Evolutionary conservation across 2,888 invertebrate genomes (phyloP).

Genomic region (Proisotoma minuta): DNA sequence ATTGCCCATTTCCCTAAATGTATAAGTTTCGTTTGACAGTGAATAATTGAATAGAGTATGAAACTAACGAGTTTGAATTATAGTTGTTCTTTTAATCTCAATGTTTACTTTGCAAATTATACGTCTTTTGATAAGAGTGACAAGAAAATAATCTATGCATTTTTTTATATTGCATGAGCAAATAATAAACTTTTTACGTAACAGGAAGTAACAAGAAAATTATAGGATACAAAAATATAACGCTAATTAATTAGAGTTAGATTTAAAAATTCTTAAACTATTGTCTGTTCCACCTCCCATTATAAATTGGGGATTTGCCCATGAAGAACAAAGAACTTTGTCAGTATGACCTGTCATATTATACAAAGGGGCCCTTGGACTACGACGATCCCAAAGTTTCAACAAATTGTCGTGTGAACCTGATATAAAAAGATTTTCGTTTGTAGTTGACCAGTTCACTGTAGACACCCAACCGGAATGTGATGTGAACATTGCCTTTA

Average conservation of each 20-base stretch:
- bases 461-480: constrained; percentile 90
- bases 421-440: constrained; percentile 81
- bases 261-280: constrained; percentile 79
- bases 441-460: constrained; percentile 79
- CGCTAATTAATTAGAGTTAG: no score
- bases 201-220: no score
- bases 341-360: constrained; percentile 91
- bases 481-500: constrained; percentile 80
- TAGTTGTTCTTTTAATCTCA: no score
- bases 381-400: constrained; percentile 93
- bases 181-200: no score
- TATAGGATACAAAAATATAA: no score
- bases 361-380: constrained; percentile 83
- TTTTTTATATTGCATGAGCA: no score
- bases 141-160: no score
- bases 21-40: not conserved
- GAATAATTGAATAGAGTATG: no score
- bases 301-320: constrained; percentile 80
- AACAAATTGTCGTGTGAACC: constrained; percentile 85
- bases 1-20: constrained; percentile 14
- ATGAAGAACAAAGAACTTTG: constrained; percentile 87
- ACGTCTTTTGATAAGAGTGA: no score
- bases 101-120: no score
- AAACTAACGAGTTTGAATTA: no score
- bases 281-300: constrained; percentile 92